Base-by-base conservation (phyloP, 2,888 invertebrate genomes). In the Drosophila picticornis region DNA sequence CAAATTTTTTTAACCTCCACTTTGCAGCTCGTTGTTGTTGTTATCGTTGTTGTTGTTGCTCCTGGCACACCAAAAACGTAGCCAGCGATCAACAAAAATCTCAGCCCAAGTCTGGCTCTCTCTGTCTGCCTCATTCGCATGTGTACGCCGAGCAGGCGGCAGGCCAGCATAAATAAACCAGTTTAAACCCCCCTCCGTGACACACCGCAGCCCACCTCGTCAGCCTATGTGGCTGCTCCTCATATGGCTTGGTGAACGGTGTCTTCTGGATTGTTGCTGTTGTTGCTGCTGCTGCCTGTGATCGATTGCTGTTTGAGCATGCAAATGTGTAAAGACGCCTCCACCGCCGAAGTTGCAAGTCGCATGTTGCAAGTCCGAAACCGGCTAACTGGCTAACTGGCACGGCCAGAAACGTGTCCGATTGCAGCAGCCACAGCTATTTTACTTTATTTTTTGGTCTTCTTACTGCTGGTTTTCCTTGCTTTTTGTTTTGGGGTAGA, bases 301-400 rank as follows among this genome's bases (percentile, higher is more conserved):
- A 90, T 87, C 88, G 87, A 90, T 90, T 90, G 87, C 87, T 90
- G 87, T 90, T 90, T 87, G 88, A 88, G 90, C 90, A 87, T 87
- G 87, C 90, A 87, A 87, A 87, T 87, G 87, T 88, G 90, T 90
- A 87, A 90, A 87, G 90, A 87, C 87, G 87, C 87, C 90, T 87
- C 88, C 90, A 85, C 88, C 88, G 88, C 80, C 74, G 66, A 67
- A 59, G 71, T 75, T 56, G 64, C 76, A 61, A 67, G 34, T 72
- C 63, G 67, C 73, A 76, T 72, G 53, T 73, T 61, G 78, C 77
- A 75, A 77, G 80, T 79, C 83, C 80, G 69, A 81, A 86, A 73
- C 83, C 81, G 75, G 84, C 68, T 68, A 81, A 83, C 81, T 84
- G 81, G 81, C 86, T 84, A 82, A 84, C 75, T 75, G 84, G 72